Evolutionary conservation across 2,797 vertebrate species (phyloP).

Genomic region (Leucoraja ocellata): DNA sequence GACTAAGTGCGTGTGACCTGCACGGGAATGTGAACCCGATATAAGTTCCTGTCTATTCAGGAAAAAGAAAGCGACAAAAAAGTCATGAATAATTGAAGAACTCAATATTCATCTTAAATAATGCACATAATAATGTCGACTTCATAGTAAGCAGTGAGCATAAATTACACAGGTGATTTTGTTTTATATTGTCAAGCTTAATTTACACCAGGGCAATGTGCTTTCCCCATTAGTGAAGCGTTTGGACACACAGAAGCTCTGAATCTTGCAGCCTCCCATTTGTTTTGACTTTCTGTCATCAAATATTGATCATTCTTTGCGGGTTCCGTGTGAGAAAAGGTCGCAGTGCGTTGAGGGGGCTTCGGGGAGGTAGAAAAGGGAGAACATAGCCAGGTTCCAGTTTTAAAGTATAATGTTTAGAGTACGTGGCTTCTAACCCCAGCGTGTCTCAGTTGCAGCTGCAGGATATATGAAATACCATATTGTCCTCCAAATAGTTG

Average conservation of each 20-base stretch:
- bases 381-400: neutral
- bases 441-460: neutral
- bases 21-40: neutral
- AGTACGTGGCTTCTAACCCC: neutral
- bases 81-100: neutral
- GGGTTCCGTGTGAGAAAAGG: neutral
- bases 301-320: neutral
- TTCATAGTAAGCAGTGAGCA: neutral
- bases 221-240: neutral
- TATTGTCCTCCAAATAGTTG: neutral
- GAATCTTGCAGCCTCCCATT: neutral
- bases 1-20: neutral
- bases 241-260: neutral
- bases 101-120: neutral
- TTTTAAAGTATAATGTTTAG: neutral
- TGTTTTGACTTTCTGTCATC: neutral
- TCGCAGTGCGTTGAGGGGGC: neutral
- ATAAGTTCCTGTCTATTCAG: neutral
- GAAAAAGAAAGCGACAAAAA: neutral
- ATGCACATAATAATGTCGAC: constrained; percentile 8
- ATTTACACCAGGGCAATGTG: neutral
- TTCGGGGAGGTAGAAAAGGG: neutral
- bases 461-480: neutral
- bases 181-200: neutral
- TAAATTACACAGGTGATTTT: neutral